Evolutionary conservation across 1,140 invertebrate genomes (phyloP).

Genomic region (Lepidurus arcticus): DNA sequence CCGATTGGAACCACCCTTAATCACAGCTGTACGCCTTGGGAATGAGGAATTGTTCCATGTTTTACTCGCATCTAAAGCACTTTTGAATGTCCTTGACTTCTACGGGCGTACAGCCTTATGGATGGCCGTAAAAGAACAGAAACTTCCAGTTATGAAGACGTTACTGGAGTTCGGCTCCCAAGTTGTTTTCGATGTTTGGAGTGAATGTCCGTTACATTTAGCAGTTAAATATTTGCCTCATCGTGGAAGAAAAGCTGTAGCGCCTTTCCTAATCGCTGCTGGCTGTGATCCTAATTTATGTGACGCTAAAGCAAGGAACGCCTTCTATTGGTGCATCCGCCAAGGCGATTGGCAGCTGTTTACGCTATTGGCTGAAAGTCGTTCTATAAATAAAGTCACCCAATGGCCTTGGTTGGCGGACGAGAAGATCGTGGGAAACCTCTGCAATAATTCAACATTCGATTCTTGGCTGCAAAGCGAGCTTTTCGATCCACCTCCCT

Average conservation of each 20-base stretch:
- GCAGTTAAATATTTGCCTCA: neutral
- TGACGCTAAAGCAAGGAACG: constrained; percentile 24
- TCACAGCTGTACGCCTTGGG: constrained; percentile 23
- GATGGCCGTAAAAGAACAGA: constrained; percentile 27
- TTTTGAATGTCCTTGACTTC: constrained; percentile 28
- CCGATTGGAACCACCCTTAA: constrained; percentile 29
- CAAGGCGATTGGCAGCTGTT: constrained; percentile 16
- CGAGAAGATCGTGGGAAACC: neutral
- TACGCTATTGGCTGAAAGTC: constrained; percentile 11
- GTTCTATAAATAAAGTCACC: neutral
- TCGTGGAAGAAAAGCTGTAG: neutral
- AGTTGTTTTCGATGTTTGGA: constrained; percentile 24
- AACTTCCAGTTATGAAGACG: neutral
- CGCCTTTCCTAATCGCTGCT: constrained; percentile 25
- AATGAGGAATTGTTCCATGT: constrained; percentile 30
- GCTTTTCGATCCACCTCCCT: neutral
- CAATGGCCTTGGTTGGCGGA: constrained; percentile 2
- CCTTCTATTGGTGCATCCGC: constrained; percentile 28
- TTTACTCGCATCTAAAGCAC: constrained; percentile 12
- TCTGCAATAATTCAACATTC: neutral
- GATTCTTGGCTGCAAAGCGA: neutral
- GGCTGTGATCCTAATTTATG: constrained; percentile 16
- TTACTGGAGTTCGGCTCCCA: constrained; percentile 19
- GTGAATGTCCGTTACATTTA: constrained; percentile 25
- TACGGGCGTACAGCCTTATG: constrained; percentile 33